Evolutionary conservation across 2,888 invertebrate species (phyloP).

Genomic region (Cyaniris semiargus): DNA sequence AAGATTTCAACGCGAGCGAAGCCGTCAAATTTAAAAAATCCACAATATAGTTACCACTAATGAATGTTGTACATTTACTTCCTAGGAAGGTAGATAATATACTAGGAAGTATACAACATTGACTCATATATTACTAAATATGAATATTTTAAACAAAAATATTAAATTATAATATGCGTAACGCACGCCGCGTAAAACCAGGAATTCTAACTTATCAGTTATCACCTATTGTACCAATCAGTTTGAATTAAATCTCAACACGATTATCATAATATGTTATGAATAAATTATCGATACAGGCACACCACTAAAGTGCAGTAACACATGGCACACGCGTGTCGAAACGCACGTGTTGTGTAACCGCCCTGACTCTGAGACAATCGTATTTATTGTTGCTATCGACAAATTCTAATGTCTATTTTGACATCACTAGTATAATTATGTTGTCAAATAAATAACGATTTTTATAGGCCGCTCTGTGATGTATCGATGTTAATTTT

Average conservation of each 20-base stretch:
- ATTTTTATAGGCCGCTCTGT: not conserved
- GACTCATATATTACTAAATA: too few species aligned
- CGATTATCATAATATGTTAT: too few species aligned
- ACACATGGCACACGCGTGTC: constrained; percentile 42
- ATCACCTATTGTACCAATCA: too few species aligned
- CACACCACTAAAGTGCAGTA: constrained; percentile 42
- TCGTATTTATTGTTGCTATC: constrained; percentile 10
- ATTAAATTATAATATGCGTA: too few species aligned
- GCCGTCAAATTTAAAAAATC: not conserved
- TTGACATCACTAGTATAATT: constrained; percentile 7
- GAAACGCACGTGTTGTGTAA: constrained; percentile 46
- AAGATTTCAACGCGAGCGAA: constrained; percentile 9
- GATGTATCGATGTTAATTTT: not conserved
- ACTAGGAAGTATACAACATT: too few species aligned
- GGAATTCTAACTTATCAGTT: too few species aligned
- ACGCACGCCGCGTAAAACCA: too few species aligned
- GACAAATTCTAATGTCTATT: constrained; percentile 5
- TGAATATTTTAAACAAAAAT: too few species aligned
- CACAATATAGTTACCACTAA: too few species aligned
- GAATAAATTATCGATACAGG: constrained; percentile 16
- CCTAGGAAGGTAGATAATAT: too few species aligned
- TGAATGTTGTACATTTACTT: too few species aligned
- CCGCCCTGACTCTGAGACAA: not conserved
- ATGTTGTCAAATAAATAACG: constrained; percentile 7
- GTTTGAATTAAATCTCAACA: too few species aligned